phyloP scores from a whole-genome alignment of 2,888 invertebrate species.

The Athalia cordata region DNA sequence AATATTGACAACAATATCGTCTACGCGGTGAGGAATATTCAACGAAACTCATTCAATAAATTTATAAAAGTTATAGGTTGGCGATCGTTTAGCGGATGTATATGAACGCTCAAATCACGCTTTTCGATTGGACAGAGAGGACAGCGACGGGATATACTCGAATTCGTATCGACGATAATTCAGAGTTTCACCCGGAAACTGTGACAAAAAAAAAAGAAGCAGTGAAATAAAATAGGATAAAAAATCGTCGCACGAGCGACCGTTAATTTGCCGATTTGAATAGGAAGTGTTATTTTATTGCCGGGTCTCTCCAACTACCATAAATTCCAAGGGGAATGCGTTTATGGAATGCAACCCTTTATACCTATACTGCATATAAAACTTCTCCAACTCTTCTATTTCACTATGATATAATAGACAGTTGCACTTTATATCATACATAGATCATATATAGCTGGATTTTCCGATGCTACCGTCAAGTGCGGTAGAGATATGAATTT shows the following conservation, averaged over 20 bases:
- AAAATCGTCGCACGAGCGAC: conserved; percentile 68
- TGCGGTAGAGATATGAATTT: too few relatives aligned
- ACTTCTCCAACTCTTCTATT: neutral
- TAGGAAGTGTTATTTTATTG: conserved; percentile 71
- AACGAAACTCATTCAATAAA: neutral
- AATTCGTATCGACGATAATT: conserved; percentile 6
- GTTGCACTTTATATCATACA: too few relatives aligned
- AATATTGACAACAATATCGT: too few relatives aligned
- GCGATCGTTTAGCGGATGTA: too few relatives aligned
- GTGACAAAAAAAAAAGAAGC: neutral
- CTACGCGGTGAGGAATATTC: too few relatives aligned
- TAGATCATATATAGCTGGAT: too few relatives aligned
- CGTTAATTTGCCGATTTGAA: conserved; percentile 70
- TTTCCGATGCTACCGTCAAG: too few relatives aligned
- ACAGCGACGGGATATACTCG: too few relatives aligned
- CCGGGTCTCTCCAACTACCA: conserved; percentile 62
- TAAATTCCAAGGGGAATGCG: conserved; percentile 61
- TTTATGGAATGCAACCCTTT: conserved; percentile 36
- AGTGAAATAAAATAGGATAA: conserved; percentile 56
- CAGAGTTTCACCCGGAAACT: conserved; percentile 10
- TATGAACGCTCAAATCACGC: too few relatives aligned
- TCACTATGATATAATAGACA: too few relatives aligned
- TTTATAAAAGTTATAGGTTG: too few relatives aligned
- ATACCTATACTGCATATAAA: conserved; percentile 6
- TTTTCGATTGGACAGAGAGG: too few relatives aligned